A percentile compares a stretch with the other conserved stretches of the same genome.
phyloP scores from a whole-genome alignment of 1,140 invertebrate species.

The Danaus melanippus region DNA sequence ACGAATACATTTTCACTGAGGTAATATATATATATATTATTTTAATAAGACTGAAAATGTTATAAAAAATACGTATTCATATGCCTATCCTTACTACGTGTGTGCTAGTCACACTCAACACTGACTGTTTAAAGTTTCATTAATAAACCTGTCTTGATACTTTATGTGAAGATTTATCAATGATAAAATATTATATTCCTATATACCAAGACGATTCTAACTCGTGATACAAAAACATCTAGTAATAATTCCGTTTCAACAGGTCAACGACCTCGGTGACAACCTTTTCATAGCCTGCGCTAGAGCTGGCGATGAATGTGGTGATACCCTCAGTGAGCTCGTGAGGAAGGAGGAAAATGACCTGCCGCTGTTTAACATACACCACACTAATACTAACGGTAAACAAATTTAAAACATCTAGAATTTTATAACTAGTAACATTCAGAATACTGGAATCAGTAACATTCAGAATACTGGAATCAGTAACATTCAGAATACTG shows the following conservation, averaged over 20 bases:
- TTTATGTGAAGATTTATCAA: too few relatives aligned
- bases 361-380: constrained; percentile 38
- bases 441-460: too few relatives aligned
- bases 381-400: constrained; percentile 51
- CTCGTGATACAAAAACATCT: background rate
- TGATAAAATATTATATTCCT: background rate
- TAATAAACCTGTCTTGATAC: too few relatives aligned
- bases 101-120: too few relatives aligned
- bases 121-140: too few relatives aligned
- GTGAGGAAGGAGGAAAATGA: constrained; percentile 17
- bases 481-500: too few relatives aligned
- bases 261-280: constrained; percentile 49
- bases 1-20: constrained; percentile 41
- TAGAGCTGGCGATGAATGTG: constrained; percentile 38
- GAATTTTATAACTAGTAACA: too few relatives aligned
- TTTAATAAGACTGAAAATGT: background rate
- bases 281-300: constrained; percentile 45
- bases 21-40: constrained; percentile 21
- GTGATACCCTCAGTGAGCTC: constrained; percentile 36
- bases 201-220: background rate
- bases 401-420: constrained; percentile 7
- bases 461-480: too few relatives aligned
- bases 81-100: too few relatives aligned
- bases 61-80: background rate
- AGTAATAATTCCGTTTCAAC: background rate